Evolutionary conservation across 2,797 vertebrate genomes (phyloP).

Genomic region (Melanotaenia maccullochi): DNA sequence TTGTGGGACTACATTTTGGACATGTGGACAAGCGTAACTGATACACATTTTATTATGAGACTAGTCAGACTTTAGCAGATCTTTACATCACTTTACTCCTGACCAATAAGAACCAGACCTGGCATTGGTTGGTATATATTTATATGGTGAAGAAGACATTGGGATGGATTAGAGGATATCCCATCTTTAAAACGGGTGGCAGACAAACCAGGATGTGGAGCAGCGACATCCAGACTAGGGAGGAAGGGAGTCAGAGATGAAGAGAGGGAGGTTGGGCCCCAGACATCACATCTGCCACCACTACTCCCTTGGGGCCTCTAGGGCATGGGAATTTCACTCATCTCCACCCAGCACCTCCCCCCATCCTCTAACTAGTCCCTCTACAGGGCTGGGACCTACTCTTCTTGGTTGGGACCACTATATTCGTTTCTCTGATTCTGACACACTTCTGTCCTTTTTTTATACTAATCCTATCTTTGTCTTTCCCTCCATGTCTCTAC

Average conservation of each 20-base stretch:
- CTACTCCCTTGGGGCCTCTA: constrained; percentile 74
- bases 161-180: constrained; percentile 60
- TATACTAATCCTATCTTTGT: constrained; percentile 1
- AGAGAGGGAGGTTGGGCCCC: constrained; percentile 47
- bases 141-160: constrained; percentile 33
- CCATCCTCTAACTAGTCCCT: constrained; percentile 38
- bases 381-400: constrained; percentile 52
- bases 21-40: no score
- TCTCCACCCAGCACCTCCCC: constrained; percentile 44
- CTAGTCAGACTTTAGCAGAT: no score
- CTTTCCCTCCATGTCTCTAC: not conserved
- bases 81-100: not conserved
- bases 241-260: constrained; percentile 60
- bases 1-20: not conserved
- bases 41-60: no score
- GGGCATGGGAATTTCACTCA: constrained; percentile 81
- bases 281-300: constrained; percentile 84
- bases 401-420: constrained; percentile 21
- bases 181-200: constrained; percentile 34
- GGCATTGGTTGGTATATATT: constrained; percentile 22
- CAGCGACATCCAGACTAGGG: constrained; percentile 41
- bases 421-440: constrained; percentile 39
- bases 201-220: constrained; percentile 38
- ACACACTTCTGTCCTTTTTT: constrained; percentile 20
- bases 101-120: constrained; percentile 31